Conservation (phyloP, 2,797 vertebrate species). For the Falco novaeseelandiae region DNA sequence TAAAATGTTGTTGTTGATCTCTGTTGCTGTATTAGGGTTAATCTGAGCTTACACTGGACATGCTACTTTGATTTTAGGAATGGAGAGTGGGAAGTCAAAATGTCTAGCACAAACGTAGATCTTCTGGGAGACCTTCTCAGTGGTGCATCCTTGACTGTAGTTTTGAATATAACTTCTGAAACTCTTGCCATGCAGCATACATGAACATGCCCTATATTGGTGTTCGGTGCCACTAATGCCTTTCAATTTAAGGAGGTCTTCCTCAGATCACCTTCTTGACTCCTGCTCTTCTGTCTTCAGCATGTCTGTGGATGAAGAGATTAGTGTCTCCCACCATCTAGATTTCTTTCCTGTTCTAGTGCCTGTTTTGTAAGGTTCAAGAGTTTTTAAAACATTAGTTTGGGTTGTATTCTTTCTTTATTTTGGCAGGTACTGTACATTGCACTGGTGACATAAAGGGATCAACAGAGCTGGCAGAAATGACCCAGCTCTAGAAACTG, state of each 20-base stretch:
- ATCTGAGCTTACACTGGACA: neutral
- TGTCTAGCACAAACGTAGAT: neutral
- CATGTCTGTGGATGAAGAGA: neutral
- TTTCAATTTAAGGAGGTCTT: neutral
- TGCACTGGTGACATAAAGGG: neutral
- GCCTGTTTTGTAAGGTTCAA: rapidly evolving
- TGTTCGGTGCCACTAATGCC: neutral
- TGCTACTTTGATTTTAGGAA: neutral
- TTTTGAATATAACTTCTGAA: neutral
- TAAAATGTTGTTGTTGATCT: neutral
- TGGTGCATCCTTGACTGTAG: neutral
- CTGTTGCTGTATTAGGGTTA: neutral
- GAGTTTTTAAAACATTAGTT: neutral
- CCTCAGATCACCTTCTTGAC: neutral
- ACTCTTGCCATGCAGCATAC: rapidly evolving
- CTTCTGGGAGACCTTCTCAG: neutral
- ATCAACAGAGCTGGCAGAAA: neutral
- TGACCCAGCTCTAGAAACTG: neutral
- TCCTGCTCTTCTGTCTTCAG: neutral
- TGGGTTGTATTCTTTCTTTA: neutral
- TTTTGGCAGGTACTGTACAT: neutral
- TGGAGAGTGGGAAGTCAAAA: neutral
- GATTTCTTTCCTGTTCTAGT: neutral
- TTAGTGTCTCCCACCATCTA: neutral
- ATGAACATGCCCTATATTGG: neutral